Base-by-base conservation (phyloP, 1,140 invertebrate genomes). In the Octopus sinensis region DNA sequence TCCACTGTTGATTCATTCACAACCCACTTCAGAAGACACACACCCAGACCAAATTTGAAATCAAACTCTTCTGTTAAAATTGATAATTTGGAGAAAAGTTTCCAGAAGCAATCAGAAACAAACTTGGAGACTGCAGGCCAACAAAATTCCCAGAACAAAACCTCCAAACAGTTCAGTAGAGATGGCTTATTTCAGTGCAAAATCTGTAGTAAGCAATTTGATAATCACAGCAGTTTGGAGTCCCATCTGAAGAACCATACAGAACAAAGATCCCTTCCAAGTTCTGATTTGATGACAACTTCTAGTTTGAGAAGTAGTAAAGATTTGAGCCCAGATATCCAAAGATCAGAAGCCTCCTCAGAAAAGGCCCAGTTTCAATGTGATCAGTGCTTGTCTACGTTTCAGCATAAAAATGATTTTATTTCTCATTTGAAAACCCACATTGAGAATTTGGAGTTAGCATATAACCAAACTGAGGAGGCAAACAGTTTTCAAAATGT, bases 391-490 rank as follows among this genome's bases (percentile, higher is more conserved):
- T 73, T 73, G 13, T n/a, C 30, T 13, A 73, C 17, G 3, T 73
- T 73, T 23, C 30, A 13, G 7, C 7, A 17, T 6, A 7, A 73
- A 17, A 9, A 17, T n/a, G 68, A 78, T 5, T 62, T 83, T 10
- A 54, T 43, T 6, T 51, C 54, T 6, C 82, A 83, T 76, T 71
- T 68, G 52, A 78, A 80, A 71, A 80, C 77, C 5, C 82, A 82
- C 53, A 82, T 79, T 4, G 79, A 75, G n/a, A 79, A 82, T 52
- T 78, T 80, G 43, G 30, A 13, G 17, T n/a, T 5, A n/a, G 5
- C 13, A 17, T 7, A 13, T n/a, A 17, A 13, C 7, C 30, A 13
- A 0, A 6, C 17, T 23, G 13, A 23, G 17, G 17, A n/a, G 30
- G 5, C 5, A 73, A 73, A 73, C 17, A n/a, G 17, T 7, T 73